Percentiles rank a stretch among this genome's conserved stretches.
These are phyloP conservation scores for Nomada flava DNA, from an alignment of 2,888 invertebrate species.

Conservation along the genomic window DNA sequence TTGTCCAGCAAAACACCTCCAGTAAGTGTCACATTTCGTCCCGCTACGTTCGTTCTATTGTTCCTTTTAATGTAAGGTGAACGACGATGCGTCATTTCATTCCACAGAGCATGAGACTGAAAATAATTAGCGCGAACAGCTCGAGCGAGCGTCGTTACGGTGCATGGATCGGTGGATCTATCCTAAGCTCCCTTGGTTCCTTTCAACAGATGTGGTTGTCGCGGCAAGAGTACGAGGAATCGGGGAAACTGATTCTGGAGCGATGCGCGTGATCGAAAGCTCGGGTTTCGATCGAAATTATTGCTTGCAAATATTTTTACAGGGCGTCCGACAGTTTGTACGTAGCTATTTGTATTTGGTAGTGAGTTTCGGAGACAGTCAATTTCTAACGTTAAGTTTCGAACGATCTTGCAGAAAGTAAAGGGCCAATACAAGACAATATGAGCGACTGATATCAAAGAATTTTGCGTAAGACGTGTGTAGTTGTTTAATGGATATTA, in stretches of 20 bases:
- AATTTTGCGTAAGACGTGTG: constrained; percentile 6
- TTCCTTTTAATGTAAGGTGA: no score
- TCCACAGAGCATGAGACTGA: constrained; percentile 88
- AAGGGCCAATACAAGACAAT: constrained; percentile 41
- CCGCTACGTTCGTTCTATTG: no score
- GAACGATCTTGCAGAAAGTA: not conserved
- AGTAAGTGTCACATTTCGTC: constrained; percentile 73
- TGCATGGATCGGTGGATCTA: constrained; percentile 92
- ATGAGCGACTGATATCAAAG: constrained; percentile 62
- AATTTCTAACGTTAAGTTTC: constrained; percentile 17
- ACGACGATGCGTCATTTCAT: not conserved
- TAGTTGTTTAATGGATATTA: constrained; percentile 7
- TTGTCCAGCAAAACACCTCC: constrained; percentile 89
- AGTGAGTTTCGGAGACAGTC: not conserved
- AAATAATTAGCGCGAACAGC: constrained; percentile 88
- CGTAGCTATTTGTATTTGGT: not conserved
- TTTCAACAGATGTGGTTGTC: constrained; percentile 93
- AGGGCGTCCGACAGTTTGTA: not conserved
- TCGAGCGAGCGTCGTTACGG: constrained; percentile 89
- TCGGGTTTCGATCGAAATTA: constrained; percentile 35
- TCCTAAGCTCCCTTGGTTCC: constrained; percentile 89
- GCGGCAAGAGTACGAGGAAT: constrained; percentile 91
- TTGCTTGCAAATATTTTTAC: constrained; percentile 35
- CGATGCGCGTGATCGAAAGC: constrained; percentile 71
- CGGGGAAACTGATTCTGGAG: constrained; percentile 86